A percentile compares a stretch with the other conserved stretches of the same genome.
phyloP scores from a whole-genome alignment of 2,113 vertebrate species.

The Ursus arctos region DNA sequence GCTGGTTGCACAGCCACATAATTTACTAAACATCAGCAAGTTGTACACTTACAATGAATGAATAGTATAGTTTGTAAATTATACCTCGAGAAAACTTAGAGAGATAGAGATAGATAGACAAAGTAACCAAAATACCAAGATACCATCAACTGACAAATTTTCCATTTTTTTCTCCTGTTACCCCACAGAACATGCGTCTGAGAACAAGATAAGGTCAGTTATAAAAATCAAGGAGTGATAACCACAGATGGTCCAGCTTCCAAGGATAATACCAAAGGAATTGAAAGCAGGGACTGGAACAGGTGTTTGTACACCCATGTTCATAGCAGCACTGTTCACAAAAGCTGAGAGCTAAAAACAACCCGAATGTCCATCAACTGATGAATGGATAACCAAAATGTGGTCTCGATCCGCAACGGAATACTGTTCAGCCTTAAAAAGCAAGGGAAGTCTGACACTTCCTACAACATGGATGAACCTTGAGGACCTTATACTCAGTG shows the following conservation, averaged over 20 bases:
- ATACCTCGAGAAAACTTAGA: not conserved
- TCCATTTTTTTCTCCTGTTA: not conserved
- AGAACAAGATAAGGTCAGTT: not conserved
- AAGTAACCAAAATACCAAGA: not conserved
- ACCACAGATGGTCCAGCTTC: not conserved
- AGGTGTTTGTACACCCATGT: not conserved
- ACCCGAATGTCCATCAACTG: not conserved
- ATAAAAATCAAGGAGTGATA: not conserved
- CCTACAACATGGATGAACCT: not conserved
- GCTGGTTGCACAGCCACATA: not conserved
- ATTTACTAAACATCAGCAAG: not conserved
- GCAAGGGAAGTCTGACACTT: not conserved
- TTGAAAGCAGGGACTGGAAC: not conserved
- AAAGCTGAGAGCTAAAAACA: not conserved
- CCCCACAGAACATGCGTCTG: not conserved
- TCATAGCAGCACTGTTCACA: not conserved
- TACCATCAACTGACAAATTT: not conserved
- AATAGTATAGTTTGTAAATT: not conserved
- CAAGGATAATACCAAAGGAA: not conserved
- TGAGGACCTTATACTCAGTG: not conserved
- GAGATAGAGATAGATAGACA: not conserved
- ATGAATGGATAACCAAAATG: not conserved
- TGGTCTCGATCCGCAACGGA: fast-evolving
- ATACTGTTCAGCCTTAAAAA: not conserved
- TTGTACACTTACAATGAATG: not conserved